A percentile compares a stretch with the other conserved stretches of the same genome.
phyloP scores from a whole-genome alignment of 2,888 invertebrate species.

The Metallyticus violacea region DNA sequence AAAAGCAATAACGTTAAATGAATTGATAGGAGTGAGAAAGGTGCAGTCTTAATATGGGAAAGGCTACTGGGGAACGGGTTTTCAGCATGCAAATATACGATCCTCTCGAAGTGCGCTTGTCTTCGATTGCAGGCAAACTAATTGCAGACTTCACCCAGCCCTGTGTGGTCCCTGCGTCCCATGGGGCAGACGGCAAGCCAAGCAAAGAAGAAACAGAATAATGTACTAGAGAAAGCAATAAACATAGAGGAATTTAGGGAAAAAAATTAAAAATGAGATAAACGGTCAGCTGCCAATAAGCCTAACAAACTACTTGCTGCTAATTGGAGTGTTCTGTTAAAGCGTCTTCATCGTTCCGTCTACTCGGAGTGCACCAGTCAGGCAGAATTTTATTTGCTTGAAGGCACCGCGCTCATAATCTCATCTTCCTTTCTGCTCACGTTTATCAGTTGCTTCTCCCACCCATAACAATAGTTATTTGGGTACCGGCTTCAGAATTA shows the following conservation, averaged over 20 bases:
- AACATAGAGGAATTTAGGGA: no score
- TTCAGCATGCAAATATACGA: neutral
- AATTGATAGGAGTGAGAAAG: no score
- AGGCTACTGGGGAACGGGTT: neutral
- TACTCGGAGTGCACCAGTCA: no score
- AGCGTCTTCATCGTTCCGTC: no score
- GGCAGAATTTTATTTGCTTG: neutral
- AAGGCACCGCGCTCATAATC: neutral
- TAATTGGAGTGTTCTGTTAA: no score
- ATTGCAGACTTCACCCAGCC: neutral
- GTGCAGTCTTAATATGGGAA: neutral
- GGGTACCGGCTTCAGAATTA: neutral
- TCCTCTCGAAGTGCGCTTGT: no score
- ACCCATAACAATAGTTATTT: neutral
- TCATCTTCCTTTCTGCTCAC: neutral
- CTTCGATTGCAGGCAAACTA: neutral
- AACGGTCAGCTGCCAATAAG: no score
- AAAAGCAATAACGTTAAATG: neutral
- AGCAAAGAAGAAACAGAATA: no score
- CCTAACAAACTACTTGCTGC: no score
- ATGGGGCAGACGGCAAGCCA: neutral
- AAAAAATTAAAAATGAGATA: no score
- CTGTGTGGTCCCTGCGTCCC: neutral
- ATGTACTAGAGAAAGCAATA: no score
- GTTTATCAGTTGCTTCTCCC: neutral